Evolutionary conservation across 1,140 invertebrate species (phyloP).

Genomic region (Drosophila paulistorum): DNA sequence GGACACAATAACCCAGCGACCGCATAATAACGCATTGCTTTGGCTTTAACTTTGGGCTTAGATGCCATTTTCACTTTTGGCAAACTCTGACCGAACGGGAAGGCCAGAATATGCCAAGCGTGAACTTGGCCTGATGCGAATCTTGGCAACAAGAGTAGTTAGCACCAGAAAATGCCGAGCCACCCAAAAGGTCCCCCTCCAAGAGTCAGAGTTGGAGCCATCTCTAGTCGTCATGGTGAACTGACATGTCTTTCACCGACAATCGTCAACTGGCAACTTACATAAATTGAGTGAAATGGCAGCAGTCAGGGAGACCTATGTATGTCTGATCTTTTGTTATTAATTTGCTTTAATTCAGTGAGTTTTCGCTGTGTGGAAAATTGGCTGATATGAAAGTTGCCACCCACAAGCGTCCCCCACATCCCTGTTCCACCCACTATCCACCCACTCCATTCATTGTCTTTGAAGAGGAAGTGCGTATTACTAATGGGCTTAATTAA

Average conservation of each 20-base stretch:
- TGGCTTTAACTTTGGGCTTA: background rate
- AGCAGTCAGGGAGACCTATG: slow-evolving; percentile 17
- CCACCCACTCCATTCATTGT: background rate
- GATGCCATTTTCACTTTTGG: slow-evolving; percentile 63
- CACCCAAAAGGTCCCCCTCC: slow-evolving; percentile 18
- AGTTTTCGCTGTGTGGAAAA: slow-evolving; percentile 64
- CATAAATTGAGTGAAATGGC: slow-evolving; percentile 66
- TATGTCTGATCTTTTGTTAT: slow-evolving; percentile 49
- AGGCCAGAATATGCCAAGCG: slow-evolving; percentile 56
- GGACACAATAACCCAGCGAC: slow-evolving; percentile 23
- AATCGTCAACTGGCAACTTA: slow-evolving; percentile 32
- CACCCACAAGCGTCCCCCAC: background rate
- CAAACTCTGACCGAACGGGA: slow-evolving; percentile 39
- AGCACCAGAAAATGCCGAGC: slow-evolving; percentile 26
- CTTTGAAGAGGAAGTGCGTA: slow-evolving; percentile 35
- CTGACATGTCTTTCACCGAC: slow-evolving; percentile 39
- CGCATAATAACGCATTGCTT: background rate
- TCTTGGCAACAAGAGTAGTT: slow-evolving; percentile 45
- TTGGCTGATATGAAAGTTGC: slow-evolving; percentile 52
- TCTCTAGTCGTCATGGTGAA: slow-evolving; percentile 41
- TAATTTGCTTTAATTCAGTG: slow-evolving; percentile 76
- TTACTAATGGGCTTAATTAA: slow-evolving; percentile 56
- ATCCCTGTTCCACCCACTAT: background rate
- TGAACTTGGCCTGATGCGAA: slow-evolving; percentile 28
- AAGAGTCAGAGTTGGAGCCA: slow-evolving; percentile 31